Evolutionary conservation across 2,888 invertebrate genomes (phyloP).

Genomic region (Chorisops tibialis): DNA sequence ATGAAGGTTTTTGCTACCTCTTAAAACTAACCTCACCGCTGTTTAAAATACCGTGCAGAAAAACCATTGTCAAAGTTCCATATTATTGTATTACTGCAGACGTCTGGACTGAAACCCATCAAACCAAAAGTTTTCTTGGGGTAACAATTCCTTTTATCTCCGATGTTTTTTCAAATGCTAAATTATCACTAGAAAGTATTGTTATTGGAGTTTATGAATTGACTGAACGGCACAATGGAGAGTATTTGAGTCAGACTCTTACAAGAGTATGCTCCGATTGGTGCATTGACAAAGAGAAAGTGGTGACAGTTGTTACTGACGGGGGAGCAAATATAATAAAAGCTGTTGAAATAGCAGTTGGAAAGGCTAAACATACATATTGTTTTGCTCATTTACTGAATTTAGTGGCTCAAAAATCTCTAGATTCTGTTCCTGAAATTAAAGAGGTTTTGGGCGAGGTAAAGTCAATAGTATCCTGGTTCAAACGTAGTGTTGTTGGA

Average conservation of each 20-base stretch:
- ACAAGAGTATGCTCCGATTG: slow-evolving; percentile 29
- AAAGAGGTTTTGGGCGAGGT: slow-evolving; percentile 31
- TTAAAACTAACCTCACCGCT: too few species aligned
- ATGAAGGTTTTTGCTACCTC: too few species aligned
- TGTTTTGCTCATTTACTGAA: slow-evolving; percentile 37
- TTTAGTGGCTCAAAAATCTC: slow-evolving; percentile 32
- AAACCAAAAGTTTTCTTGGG: slow-evolving; percentile 32
- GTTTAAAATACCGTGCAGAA: too few species aligned
- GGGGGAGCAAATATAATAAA: slow-evolving; percentile 36
- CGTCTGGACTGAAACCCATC: slow-evolving; percentile 34
- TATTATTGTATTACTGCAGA: slow-evolving; percentile 34
- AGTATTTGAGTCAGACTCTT: slow-evolving; percentile 31
- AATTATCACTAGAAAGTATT: slow-evolving; percentile 26
- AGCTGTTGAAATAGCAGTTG: slow-evolving; percentile 33
- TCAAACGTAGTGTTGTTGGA: slow-evolving; percentile 34
- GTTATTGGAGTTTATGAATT: slow-evolving; percentile 33
- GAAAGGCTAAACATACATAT: slow-evolving; percentile 31
- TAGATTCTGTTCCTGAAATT: slow-evolving; percentile 28
- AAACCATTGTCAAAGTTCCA: too few species aligned
- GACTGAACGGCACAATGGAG: slow-evolving; percentile 33
- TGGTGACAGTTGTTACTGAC: slow-evolving; percentile 34
- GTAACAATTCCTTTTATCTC: slow-evolving; percentile 30
- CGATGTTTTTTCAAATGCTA: slow-evolving; percentile 6
- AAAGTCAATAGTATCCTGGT: slow-evolving; percentile 36
- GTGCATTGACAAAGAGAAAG: slow-evolving; percentile 32